Evolutionary conservation across 2,888 invertebrate species (phyloP), one percentile per base, ranked within the genome.

Genomic region (Trilocha varians): DNA sequence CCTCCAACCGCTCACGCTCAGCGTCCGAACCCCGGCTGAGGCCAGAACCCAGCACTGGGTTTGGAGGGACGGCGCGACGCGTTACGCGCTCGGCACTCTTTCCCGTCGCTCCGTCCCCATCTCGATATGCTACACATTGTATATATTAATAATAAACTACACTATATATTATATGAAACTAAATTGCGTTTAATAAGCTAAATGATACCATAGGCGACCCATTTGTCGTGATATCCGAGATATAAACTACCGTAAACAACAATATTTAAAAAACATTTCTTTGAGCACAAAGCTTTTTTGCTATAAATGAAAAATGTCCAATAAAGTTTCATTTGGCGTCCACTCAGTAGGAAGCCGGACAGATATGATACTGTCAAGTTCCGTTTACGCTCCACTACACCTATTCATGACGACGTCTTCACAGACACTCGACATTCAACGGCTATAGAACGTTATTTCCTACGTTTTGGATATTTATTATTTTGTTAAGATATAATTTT

Each of bases 311-410:
- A 75, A 74, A 72, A 71, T 65, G 72, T 78, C 76, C 77, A 82
- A 84, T 83, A 83, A 78, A 82, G 72, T 82, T 78, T 72, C 69
- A 82, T 82, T 79, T 76, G 65, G 57, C 67, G 76, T 73, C 76
- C 70, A 67, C 67, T 66, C 57, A 58, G 48, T 50, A 59, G 54
- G 55, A 57, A 61, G 56, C 59, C 50, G 61, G 48, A 45, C 42
- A 65, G 71, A 73, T 72, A 73, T 74, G 77, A 79, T 78, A 78
- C 76, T 75, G 79, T 78, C 78, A 71, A 68, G 67, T 59, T 50
- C 46, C 51, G 51, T 63, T 68, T 55, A 65, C 78, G 78, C 65
- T 75, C 61, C 75, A 70, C 59, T 70, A 67, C 60, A 59, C 73
- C 75, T 75, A 78, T 78, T 78, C 78, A 78, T 51, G 47, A 57